Evolutionary conservation across 2,797 vertebrate species (phyloP).

Genomic region (Prunella strophiata): DNA sequence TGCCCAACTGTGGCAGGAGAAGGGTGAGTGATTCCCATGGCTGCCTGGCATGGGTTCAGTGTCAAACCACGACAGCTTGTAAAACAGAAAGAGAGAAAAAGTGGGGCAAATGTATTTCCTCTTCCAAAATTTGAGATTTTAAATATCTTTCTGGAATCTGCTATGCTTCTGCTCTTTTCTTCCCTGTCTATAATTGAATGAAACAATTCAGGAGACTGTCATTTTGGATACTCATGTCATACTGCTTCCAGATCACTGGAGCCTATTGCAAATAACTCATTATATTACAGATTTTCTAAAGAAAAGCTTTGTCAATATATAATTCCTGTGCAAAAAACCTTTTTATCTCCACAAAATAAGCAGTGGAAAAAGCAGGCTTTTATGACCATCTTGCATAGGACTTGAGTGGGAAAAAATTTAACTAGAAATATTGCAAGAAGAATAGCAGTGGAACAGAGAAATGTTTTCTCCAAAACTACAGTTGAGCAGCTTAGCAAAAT

Average conservation of each 20-base stretch:
- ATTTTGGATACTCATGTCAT: background rate
- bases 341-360: background rate
- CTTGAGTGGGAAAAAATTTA: background rate
- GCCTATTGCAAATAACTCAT: background rate
- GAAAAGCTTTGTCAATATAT: background rate
- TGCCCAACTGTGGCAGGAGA: background rate
- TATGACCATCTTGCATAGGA: background rate
- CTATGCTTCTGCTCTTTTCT: background rate
- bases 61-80: background rate
- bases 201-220: background rate
- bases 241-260: background rate
- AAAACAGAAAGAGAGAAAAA: background rate
- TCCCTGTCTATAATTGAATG: background rate
- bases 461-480: background rate
- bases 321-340: background rate
- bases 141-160: background rate
- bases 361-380: background rate
- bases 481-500: background rate
- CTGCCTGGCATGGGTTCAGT: background rate
- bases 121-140: background rate
- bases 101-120: background rate
- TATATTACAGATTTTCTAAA: background rate
- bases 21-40: accelerated
- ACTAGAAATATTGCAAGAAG: background rate
- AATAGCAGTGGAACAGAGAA: background rate